Percentiles rank a stretch among this genome's conserved stretches.
These are phyloP conservation scores for Cuniculus paca DNA, from an alignment of 2,797 vertebrate genomes.

Conservation along the genomic window DNA sequence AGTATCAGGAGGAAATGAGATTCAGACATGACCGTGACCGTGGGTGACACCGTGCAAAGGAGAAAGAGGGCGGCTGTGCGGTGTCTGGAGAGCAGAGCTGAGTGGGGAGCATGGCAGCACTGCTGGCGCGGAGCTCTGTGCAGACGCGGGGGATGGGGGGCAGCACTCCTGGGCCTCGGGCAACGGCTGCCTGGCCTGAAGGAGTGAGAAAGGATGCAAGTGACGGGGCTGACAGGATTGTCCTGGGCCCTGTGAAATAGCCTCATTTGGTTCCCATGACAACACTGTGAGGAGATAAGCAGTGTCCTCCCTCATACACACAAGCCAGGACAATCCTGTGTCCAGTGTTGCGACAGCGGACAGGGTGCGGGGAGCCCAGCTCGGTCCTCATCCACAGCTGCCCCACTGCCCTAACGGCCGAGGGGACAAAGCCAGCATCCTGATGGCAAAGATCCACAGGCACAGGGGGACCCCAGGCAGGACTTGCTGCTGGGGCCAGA, in stretches of 20 bases:
- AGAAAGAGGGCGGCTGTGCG: too few species aligned
- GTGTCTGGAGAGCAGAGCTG: too few species aligned
- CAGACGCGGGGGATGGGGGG: too few species aligned
- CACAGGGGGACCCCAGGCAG: neutral
- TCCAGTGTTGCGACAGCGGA: neutral
- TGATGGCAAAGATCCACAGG: neutral
- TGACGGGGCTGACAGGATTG: neutral
- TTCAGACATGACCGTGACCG: too few species aligned
- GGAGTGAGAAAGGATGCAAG: neutral
- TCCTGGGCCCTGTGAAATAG: neutral
- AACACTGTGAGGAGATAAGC: neutral
- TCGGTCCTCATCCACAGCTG: neutral
- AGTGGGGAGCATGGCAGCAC: too few species aligned
- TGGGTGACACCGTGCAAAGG: too few species aligned
- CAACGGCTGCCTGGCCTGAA: neutral
- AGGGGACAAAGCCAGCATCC: neutral
- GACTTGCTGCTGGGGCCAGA: neutral
- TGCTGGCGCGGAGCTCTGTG: too few species aligned
- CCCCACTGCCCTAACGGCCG: neutral
- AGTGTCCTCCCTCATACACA: neutral
- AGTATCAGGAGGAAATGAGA: neutral
- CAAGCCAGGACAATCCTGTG: neutral
- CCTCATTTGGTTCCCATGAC: neutral
- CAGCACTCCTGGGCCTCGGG: neutral
- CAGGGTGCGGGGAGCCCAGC: neutral